Evolutionary conservation across 1,140 invertebrate species (phyloP), one percentile per base, ranked within the genome.

Genomic region (Brachionus asplanchnoidis): DNA sequence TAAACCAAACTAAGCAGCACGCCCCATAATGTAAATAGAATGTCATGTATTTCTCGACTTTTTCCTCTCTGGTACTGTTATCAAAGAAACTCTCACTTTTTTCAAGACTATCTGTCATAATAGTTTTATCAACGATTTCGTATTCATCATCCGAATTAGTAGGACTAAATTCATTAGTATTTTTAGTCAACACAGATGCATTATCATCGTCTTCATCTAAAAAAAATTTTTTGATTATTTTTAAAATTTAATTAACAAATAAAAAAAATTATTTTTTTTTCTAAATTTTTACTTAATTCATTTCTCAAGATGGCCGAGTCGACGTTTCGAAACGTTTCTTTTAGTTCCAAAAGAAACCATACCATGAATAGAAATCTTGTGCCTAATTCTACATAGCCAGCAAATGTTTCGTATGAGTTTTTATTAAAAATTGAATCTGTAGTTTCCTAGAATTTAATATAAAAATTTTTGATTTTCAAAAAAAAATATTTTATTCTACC

Each of bases 21-120:
- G 97, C 97, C 66, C 96, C 97, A 90, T 98, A 97, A 89, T 98
- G 97, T 66, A 97, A 92, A 60, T 97, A 93, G 90, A 97, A 98
- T 88, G 95, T 94, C 8, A 96, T 90, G 89, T 96, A 96, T 86
- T 94, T 93, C 87, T 93, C 93, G 50, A 82, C 85, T 85, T 85
- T 86, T 66, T 85, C 86, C 65, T 86, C 88, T 85, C 85, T 79
- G 77, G 78, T 20, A 40, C 2, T 36, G 12, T 78, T 14, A n/a
- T 78, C 36, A n/a, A 73, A 17, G 11, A 73, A 73, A 40, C 11
- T 73, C 14, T 42, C 12, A 40, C 17, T 73, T 20, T 42, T 73
- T 7, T 73, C 40, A 36, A 73, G 32, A 73, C 20, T 42, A 9
- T 42, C 36, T 8, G 26, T 20, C 7, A 50, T 14, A 40, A 20